Evolutionary conservation across 2,113 vertebrate genomes (phyloP).

Genomic region (Macquaria australasica): DNA sequence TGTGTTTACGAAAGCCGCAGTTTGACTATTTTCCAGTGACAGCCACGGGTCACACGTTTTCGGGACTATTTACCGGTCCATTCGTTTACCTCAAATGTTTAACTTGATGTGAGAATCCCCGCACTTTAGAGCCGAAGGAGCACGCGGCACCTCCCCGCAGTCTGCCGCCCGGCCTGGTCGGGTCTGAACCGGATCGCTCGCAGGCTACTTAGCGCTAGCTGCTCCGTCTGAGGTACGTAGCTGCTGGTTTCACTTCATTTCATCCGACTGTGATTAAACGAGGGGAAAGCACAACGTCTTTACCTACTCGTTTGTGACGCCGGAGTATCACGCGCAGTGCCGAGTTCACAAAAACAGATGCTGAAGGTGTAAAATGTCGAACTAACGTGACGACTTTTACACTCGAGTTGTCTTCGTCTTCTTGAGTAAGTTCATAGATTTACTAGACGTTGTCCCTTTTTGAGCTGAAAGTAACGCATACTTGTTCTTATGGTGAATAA

Average conservation of each 20-base stretch:
- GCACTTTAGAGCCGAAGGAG: not conserved
- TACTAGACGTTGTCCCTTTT: not conserved
- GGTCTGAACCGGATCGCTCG: conserved; percentile 19
- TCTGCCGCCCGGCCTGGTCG: conserved; percentile 3
- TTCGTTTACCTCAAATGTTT: not conserved
- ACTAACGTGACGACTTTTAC: not conserved
- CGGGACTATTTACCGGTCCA: fast-evolving
- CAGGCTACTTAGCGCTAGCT: conserved; percentile 41
- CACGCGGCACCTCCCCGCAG: not conserved
- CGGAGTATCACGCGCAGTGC: too few species aligned
- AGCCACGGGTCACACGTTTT: not conserved
- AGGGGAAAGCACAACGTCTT: fast-evolving
- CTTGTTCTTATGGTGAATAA: not conserved
- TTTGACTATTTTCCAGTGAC: not conserved
- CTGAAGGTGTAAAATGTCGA: not conserved
- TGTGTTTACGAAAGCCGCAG: conserved; percentile 34
- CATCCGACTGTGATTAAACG: too few species aligned
- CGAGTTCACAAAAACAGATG: not conserved
- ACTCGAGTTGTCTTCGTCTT: not conserved
- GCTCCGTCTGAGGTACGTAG: conserved; percentile 44
- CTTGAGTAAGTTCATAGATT: not conserved
- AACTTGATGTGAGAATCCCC: not conserved
- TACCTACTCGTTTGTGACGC: not conserved
- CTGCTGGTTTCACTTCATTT: not conserved
- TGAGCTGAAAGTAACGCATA: not conserved